Conservation (phyloP, 2,797 vertebrate genomes). For the Thripadectes ignobilis region DNA sequence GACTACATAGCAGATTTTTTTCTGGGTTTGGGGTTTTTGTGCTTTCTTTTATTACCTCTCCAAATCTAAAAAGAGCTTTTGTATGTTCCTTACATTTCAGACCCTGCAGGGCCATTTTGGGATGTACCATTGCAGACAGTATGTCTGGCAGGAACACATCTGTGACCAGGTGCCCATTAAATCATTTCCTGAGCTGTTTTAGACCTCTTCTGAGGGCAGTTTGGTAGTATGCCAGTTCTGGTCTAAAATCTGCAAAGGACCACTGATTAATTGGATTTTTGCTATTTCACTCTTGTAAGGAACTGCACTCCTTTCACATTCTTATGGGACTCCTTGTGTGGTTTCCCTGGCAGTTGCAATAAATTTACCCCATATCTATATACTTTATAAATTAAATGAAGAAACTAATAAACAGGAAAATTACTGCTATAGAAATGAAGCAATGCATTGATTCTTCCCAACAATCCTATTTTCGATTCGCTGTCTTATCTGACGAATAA, state of each 20-base stretch:
- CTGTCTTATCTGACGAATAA: not conserved
- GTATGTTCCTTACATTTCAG: not conserved
- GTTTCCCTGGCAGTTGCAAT: slow-evolving; percentile 9
- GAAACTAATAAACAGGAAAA: slow-evolving; percentile 18
- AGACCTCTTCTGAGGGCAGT: slow-evolving; percentile 62
- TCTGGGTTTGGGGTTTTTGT: not conserved
- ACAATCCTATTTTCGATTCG: not conserved
- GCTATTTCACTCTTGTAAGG: slow-evolving; percentile 1
- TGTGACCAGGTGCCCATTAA: slow-evolving; percentile 68
- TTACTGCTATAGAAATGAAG: not conserved
- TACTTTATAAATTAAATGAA: slow-evolving; percentile 9
- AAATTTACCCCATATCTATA: not conserved
- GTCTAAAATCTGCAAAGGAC: slow-evolving; percentile 51
- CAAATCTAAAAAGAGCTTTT: slow-evolving; percentile 20
- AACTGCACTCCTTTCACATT: slow-evolving; percentile 4
- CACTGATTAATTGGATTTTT: slow-evolving; percentile 51
- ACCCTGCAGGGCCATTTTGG: slow-evolving; percentile 48
- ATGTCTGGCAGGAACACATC: slow-evolving; percentile 62
- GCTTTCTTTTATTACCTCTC: slow-evolving; percentile 4
- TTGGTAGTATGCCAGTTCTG: slow-evolving; percentile 48
- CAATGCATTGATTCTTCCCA: not conserved
- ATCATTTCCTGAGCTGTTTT: slow-evolving; percentile 67
- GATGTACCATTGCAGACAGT: slow-evolving; percentile 55
- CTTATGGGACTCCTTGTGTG: slow-evolving; percentile 10
- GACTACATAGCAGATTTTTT: not conserved